Percentiles rank a stretch among this genome's conserved stretches.
Conservation (phyloP, 2,113 vertebrate genomes). For the Cavia aperea region DNA sequence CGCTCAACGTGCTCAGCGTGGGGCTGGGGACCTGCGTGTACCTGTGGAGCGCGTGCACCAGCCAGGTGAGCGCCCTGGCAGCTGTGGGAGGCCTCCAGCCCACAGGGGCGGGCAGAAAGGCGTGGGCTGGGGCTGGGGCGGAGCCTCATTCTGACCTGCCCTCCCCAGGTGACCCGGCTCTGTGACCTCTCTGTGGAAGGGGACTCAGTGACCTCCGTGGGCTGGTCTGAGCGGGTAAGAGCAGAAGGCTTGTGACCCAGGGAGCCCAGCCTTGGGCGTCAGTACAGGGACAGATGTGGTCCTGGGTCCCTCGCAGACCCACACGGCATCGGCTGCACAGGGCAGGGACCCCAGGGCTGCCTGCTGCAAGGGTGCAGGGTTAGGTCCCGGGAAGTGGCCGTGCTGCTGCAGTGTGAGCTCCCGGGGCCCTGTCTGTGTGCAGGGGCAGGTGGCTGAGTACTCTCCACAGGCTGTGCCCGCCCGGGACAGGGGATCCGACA, state of each 20-base stretch:
- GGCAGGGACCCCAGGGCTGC: not conserved
- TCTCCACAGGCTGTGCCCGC: not conserved
- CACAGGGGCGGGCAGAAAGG: not conserved
- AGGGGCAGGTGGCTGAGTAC: not conserved
- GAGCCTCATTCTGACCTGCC: not conserved
- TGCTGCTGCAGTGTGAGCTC: not conserved
- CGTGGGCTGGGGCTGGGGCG: accelerated
- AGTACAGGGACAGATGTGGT: not conserved
- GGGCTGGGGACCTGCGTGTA: slow-evolving; percentile 98
- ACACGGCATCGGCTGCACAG: not conserved
- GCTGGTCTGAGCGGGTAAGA: slow-evolving; percentile 97
- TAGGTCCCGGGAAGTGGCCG: not conserved
- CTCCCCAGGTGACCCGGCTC: slow-evolving; percentile 89
- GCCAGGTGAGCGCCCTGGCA: slow-evolving; percentile 80
- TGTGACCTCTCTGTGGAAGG: slow-evolving; percentile 98
- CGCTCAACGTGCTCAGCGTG: slow-evolving; percentile 95
- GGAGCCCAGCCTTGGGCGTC: not conserved
- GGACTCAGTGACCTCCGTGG: slow-evolving; percentile 96
- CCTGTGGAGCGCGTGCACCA: slow-evolving; percentile 98
- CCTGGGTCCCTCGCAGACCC: not conserved
- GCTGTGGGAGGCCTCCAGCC: not conserved
- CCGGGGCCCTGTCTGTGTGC: accelerated
- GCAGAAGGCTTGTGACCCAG: not conserved
- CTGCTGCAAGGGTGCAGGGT: no score
- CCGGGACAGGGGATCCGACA: not conserved